phyloP scores from a whole-genome alignment of 2,113 vertebrate species.

The Felis chaus region DNA sequence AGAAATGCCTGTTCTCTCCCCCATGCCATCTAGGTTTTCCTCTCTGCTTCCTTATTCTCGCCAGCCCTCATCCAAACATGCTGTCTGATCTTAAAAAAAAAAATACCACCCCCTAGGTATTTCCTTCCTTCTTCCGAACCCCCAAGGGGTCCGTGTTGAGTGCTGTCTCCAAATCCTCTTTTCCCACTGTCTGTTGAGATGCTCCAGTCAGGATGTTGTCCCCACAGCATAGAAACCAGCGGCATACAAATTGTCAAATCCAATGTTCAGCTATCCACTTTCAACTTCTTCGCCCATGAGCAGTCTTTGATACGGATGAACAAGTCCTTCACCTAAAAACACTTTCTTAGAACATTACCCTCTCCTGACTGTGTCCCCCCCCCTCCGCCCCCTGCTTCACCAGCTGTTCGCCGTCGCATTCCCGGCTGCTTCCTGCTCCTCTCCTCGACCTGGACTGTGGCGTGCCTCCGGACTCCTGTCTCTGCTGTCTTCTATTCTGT shows the following conservation, averaged over 20 bases:
- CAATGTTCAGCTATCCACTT: background rate
- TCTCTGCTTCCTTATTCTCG: background rate
- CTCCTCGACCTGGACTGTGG: background rate
- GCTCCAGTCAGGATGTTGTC: background rate
- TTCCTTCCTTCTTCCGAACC: background rate
- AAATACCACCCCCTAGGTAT: background rate
- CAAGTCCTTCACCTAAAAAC: background rate
- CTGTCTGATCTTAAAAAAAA: background rate
- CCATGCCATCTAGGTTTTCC: background rate
- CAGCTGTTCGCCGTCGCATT: background rate
- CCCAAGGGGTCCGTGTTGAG: background rate
- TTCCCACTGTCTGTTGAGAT: background rate
- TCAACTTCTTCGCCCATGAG: background rate
- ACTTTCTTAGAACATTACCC: background rate
- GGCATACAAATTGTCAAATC: background rate
- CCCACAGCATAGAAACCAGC: background rate
- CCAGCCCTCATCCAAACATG: background rate
- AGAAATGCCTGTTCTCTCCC: background rate
- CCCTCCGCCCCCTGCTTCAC: accelerated
- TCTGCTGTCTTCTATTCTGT: background rate
- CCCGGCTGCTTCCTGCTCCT: accelerated
- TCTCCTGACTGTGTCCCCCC: background rate
- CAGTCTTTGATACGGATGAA: background rate
- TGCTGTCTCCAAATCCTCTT: background rate
- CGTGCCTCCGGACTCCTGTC: background rate